Base-by-base conservation (phyloP, 2,113 vertebrate genomes). In the Paracanthobrama guichenoti region DNA sequence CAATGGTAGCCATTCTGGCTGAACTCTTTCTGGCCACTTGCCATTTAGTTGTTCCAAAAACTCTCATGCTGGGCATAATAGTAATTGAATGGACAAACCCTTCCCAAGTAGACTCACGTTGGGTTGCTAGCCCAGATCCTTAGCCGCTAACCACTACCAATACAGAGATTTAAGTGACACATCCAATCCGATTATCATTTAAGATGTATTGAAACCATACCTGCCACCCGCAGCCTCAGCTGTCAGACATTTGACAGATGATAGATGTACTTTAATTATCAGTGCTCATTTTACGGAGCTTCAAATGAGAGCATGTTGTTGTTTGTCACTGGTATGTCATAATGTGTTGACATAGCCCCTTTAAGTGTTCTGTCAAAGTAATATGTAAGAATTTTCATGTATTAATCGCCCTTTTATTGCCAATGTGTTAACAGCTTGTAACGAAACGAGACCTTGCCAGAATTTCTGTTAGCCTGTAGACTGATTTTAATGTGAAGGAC, bases 1-100 rank as follows among this genome's bases (percentile, higher is more conserved):
- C 71, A 73, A 73, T 73, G n/a, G 71, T 48, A 48, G 71, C 71
- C 22, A 44, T 73, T 73, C 71, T 46, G 71, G 71, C 22, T 73
- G 71, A 73, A 73, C 71, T 73, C 39, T 72, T 3, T 73, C 42
- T 73, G 71, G 71, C 42, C 71, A 46, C 42, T 73, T 48, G 42
- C 71, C 71, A 73, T 46, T 72, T 24, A 46, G 42, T 46, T 46
- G 22, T 73, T 73, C 69, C 69, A 73, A 73, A 73, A 73, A 73
- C 22, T 16, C 42, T 48, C 71, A 46, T 73, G 39, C 22, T 48
- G 42, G 22, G 22, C 69, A 14, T 46, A 72, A 46, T 73, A 46
- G 42, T 72, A 44, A 48, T 26, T 73, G 42, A 73, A 46, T 42
- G 20, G 42, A 48, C 42, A 73, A 73, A 48, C 1, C 24, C 69